phyloP scores from a whole-genome alignment of 2,113 vertebrate species.

The Trinectes maculatus region DNA sequence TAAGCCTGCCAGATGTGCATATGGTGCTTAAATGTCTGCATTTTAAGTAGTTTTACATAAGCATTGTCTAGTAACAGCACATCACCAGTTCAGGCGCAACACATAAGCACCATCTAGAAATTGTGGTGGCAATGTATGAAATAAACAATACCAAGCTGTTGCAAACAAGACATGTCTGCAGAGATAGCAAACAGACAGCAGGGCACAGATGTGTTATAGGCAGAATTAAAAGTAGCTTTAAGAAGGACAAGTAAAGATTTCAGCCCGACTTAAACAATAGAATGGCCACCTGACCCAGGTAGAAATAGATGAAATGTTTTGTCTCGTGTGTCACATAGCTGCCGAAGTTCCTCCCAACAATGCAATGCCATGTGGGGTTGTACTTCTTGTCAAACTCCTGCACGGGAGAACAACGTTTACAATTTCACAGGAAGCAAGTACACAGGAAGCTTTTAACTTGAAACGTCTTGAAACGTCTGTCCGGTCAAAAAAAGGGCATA shows the following conservation, averaged over 20 bases:
- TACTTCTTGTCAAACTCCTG: constrained; percentile 99
- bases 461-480: not conserved
- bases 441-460: not conserved
- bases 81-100: constrained; percentile 81
- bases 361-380: constrained; percentile 99
- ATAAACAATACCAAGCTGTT: constrained; percentile 29
- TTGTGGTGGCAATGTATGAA: constrained; percentile 1
- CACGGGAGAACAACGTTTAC: not conserved
- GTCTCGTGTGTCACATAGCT: constrained; percentile 99
- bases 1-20: constrained; percentile 2
- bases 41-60: constrained; percentile 64
- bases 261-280: constrained; percentile 98
- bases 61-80: constrained; percentile 65
- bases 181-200: constrained; percentile 36
- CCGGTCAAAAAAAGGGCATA: constrained; percentile 65
- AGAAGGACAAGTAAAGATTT: constrained; percentile 37
- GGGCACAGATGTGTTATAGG: constrained; percentile 30
- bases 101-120: constrained; percentile 66
- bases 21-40: constrained; percentile 7
- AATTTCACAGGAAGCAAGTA: not conserved
- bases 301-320: constrained; percentile 99
- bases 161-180: constrained; percentile 48
- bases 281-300: constrained; percentile 98
- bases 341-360: constrained; percentile 98
- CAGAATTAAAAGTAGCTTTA: constrained; percentile 44